Evolutionary conservation across 2,113 vertebrate species (phyloP).

Genomic region (Lamprologus speciosus): DNA sequence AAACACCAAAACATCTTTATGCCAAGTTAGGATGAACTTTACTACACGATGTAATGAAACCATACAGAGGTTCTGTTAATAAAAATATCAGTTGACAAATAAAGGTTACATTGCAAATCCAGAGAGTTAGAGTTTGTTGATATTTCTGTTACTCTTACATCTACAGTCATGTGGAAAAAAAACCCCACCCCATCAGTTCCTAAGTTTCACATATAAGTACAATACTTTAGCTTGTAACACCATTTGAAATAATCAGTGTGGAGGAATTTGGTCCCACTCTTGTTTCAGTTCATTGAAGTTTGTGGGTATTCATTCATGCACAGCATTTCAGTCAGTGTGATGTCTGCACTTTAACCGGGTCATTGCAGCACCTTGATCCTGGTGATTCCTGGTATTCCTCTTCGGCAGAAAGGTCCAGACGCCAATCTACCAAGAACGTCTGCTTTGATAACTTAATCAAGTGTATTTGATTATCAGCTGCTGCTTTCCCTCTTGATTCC

Average conservation of each 20-base stretch:
- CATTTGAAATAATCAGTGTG: neutral
- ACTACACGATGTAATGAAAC: fast-evolving
- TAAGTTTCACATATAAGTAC: neutral
- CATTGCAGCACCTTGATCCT: neutral
- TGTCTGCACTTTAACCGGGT: neutral
- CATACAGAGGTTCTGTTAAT: neutral
- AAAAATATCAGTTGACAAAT: neutral
- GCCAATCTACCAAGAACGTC: neutral
- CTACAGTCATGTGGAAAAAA: neutral
- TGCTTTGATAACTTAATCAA: neutral
- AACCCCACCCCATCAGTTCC: neutral
- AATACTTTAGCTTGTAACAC: neutral
- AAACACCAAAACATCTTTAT: neutral
- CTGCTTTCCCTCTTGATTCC: neutral
- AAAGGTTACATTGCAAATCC: fast-evolving
- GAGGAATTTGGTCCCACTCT: neutral
- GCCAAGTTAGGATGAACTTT: neutral
- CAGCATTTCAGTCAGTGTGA: neutral
- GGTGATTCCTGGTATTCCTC: neutral
- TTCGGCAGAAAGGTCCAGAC: neutral
- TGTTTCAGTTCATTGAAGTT: neutral
- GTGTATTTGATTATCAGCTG: neutral
- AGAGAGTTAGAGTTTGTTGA: neutral
- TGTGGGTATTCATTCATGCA: fast-evolving
- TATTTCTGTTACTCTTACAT: neutral